A percentile compares a stretch with the other conserved stretches of the same genome.
phyloP scores from a whole-genome alignment of 2,888 invertebrate genomes.

The Oscheius sp. region DNA sequence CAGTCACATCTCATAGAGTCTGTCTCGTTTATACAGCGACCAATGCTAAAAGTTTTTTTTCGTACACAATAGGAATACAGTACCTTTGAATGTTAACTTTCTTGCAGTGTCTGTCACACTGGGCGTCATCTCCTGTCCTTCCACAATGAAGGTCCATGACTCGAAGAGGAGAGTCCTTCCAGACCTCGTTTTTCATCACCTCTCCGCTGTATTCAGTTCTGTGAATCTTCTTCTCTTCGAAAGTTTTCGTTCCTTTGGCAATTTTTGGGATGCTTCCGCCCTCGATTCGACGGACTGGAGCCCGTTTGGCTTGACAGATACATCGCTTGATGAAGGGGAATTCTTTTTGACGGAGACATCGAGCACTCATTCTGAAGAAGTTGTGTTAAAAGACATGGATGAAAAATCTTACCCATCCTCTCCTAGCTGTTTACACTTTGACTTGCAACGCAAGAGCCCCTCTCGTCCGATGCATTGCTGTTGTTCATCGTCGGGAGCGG shows the following conservation, averaged over 20 bases:
- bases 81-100: conserved; percentile 25
- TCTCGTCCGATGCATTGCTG: conserved; percentile 45
- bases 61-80: background rate
- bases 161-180: conserved; percentile 3
- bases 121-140: conserved; percentile 10
- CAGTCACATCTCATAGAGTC: conserved; percentile 30
- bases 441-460: conserved; percentile 45
- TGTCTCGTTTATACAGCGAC: conserved; percentile 22
- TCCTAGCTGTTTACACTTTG: conserved; percentile 45
- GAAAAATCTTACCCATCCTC: conserved; percentile 35
- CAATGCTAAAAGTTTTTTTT: conserved; percentile 21
- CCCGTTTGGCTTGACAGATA: conserved; percentile 53
- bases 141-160: conserved; percentile 28
- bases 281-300: conserved; percentile 36
- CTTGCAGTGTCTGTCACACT: conserved; percentile 27
- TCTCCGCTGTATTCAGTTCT: conserved; percentile 4
- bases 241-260: background rate
- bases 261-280: conserved; percentile 3
- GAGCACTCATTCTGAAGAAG: conserved; percentile 43
- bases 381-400: background rate
- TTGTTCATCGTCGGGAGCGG: conserved; percentile 24
- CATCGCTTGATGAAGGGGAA: conserved; percentile 54
- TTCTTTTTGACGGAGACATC: conserved; percentile 55
- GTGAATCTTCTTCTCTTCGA: conserved; percentile 5
- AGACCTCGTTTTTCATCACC: conserved; percentile 21